These are phyloP conservation scores for Lepidurus apus DNA, from an alignment of 1,140 invertebrate species.

Conservation along the genomic window DNA sequence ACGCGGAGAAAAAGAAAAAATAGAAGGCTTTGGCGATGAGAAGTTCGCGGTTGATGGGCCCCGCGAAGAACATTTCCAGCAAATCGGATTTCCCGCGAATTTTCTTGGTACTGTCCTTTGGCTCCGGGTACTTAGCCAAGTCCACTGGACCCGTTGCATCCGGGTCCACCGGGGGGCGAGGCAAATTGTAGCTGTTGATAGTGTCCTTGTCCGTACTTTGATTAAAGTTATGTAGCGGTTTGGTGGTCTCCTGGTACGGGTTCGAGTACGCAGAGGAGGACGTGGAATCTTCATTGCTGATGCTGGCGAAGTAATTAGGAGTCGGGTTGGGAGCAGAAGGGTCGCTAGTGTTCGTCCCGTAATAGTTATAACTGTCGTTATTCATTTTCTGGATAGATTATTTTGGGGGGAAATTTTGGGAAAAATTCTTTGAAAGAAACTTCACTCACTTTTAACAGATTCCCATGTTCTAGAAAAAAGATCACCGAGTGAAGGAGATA, in stretches of 20 bases:
- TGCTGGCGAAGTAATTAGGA: background rate
- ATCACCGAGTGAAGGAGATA: no score
- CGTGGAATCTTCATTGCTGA: background rate
- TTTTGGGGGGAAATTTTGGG: background rate
- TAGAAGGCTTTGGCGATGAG: slow-evolving; percentile 94
- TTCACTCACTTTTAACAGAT: background rate
- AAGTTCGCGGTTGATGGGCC: slow-evolving; percentile 74
- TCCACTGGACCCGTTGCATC: slow-evolving; percentile 69
- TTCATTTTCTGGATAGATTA: background rate
- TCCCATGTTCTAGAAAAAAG: no score
- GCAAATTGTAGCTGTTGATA: background rate
- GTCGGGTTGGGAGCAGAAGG: background rate
- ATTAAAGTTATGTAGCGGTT: background rate
- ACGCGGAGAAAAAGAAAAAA: slow-evolving; percentile 99
- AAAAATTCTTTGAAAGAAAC: background rate
- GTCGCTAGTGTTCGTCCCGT: background rate
- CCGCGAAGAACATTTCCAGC: slow-evolving; percentile 72
- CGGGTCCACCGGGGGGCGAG: slow-evolving; percentile 63
- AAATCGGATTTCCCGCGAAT: slow-evolving; percentile 77
- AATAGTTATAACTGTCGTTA: slow-evolving; percentile 16
- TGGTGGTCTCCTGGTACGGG: background rate
- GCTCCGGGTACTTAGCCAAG: slow-evolving; percentile 61
- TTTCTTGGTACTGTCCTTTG: slow-evolving; percentile 82
- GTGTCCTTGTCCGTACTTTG: slow-evolving; percentile 10
- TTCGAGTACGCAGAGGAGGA: background rate